These are phyloP conservation scores for Pollicipes pollicipes DNA, from an alignment of 1,140 invertebrate genomes.

Conservation along the genomic window DNA sequence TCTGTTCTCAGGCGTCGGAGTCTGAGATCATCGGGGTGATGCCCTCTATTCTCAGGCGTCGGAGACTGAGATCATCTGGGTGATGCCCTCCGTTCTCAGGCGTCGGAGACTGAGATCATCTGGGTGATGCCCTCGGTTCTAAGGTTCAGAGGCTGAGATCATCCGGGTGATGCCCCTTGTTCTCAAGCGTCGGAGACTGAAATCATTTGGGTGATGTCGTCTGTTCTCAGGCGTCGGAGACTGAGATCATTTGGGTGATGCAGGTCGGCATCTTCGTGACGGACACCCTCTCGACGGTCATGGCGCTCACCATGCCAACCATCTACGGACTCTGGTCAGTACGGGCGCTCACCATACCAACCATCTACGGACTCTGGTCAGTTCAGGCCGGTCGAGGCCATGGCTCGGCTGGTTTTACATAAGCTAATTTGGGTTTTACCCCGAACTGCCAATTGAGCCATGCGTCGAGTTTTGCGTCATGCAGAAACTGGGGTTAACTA, in stretches of 20 bases:
- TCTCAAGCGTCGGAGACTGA: no score
- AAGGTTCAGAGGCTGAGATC: no score
- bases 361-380: background rate
- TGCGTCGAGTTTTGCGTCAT: background rate
- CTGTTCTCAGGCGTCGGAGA: slow-evolving; percentile 42
- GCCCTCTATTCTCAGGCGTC: no score
- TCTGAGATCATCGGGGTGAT: no score
- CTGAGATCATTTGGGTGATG: slow-evolving; percentile 56
- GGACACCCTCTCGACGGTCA: slow-evolving; percentile 43
- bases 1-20: no score
- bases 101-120: slow-evolving; percentile 50
- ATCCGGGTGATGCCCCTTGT: no score
- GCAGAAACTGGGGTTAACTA: no score
- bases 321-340: slow-evolving; percentile 60
- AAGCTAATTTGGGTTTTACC: background rate
- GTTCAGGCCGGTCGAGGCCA: background rate
- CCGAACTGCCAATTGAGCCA: background rate
- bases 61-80: no score
- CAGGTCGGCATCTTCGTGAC: slow-evolving; percentile 47
- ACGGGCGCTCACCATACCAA: background rate
- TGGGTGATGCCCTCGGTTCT: slow-evolving; percentile 59
- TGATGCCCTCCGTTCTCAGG: slow-evolving; percentile 36
- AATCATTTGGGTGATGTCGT: no score
- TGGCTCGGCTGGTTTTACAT: background rate
- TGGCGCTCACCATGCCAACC: slow-evolving; percentile 52